Evolutionary conservation across 2,113 vertebrate genomes (phyloP).

Genomic region (Hystrix cristata): DNA sequence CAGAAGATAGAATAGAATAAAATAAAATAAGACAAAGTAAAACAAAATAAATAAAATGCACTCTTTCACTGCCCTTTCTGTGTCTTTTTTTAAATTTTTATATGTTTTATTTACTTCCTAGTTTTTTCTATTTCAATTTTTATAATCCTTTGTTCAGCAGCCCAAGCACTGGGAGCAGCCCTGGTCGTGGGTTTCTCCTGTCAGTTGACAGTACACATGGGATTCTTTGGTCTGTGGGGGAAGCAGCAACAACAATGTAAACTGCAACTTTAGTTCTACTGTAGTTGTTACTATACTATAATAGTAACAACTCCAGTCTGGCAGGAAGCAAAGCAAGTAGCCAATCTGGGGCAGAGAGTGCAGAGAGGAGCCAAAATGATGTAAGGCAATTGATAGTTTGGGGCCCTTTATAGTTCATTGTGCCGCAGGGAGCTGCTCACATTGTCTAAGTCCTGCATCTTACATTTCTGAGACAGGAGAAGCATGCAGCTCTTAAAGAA

Average conservation of each 20-base stretch:
- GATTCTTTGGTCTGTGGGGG: background rate
- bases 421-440: background rate
- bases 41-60: background rate
- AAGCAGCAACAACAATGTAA: background rate
- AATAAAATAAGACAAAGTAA: too few relatives aligned
- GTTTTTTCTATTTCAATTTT: background rate
- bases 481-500: background rate
- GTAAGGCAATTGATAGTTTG: background rate
- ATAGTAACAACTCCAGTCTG: background rate
- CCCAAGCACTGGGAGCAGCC: background rate
- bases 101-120: background rate
- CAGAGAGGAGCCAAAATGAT: background rate
- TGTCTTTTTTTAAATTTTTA: background rate
- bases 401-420: too few relatives aligned
- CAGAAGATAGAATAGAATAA: background rate
- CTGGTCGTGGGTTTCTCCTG: background rate
- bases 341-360: accelerated
- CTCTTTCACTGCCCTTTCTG: background rate
- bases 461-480: background rate
- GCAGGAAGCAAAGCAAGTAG: background rate
- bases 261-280: background rate
- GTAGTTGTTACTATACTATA: background rate
- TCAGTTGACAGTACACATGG: background rate
- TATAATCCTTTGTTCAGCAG: background rate
- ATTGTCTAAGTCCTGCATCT: background rate